Percentiles rank a stretch among this genome's conserved stretches.
These are phyloP conservation scores for Sitophilus oryzae DNA, from an alignment of 1,140 invertebrate species.

Conservation along the genomic window DNA sequence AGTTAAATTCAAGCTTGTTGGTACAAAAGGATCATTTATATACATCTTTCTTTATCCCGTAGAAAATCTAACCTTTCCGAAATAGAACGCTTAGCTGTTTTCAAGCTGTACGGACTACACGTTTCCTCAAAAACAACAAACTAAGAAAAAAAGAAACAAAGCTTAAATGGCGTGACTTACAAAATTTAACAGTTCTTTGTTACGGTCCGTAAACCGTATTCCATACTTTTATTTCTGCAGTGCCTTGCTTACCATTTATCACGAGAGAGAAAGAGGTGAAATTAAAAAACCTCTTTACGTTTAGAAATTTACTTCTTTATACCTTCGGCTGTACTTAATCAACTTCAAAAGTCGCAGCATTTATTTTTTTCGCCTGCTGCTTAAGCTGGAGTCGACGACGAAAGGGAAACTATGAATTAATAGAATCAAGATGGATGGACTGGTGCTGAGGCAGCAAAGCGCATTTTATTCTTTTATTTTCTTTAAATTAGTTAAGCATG, in stretches of 20 bases:
- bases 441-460: neutral
- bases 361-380: neutral
- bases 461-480: too few relatives aligned
- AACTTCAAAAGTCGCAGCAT: constrained; percentile 1
- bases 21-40: too few relatives aligned
- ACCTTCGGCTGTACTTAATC: neutral
- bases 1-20: too few relatives aligned
- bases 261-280: neutral
- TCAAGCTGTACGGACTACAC: too few relatives aligned
- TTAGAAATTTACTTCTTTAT: neutral
- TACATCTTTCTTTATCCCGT: too few relatives aligned
- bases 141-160: too few relatives aligned
- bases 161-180: neutral
- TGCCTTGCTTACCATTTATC: neutral
- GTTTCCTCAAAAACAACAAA: too few relatives aligned
- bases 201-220: neutral
- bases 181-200: neutral
- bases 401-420: neutral
- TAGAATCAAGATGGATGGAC: constrained; percentile 9
- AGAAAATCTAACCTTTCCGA: too few relatives aligned
- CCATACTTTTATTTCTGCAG: neutral
- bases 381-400: too few relatives aligned
- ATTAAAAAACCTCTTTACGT: neutral
- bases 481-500: too few relatives aligned
- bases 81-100: too few relatives aligned